These are phyloP conservation scores for Alauda arvensis DNA, from an alignment of 2,797 vertebrate species.

Conservation along the genomic window DNA sequence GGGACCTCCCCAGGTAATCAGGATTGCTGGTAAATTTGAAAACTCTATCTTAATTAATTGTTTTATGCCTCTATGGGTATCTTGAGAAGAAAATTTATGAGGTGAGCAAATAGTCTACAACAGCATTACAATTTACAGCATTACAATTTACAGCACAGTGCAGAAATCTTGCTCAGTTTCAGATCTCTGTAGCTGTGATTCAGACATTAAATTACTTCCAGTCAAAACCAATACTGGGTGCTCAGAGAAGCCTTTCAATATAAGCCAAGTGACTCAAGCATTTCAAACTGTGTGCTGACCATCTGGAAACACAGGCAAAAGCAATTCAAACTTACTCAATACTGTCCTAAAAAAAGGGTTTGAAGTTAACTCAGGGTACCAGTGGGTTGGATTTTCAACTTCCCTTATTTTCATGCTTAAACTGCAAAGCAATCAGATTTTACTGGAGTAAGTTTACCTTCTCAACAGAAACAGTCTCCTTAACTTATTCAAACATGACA, in stretches of 20 bases:
- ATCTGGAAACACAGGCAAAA: background rate
- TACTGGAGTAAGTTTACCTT: background rate
- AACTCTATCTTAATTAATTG: background rate
- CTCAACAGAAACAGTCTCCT: background rate
- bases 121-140: background rate
- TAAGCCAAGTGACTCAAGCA: background rate
- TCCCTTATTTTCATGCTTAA: background rate
- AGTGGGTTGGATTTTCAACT: background rate
- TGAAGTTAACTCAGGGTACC: background rate
- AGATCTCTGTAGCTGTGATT: background rate
- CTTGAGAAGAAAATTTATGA: background rate
- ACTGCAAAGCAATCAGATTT: background rate
- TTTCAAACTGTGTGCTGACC: background rate
- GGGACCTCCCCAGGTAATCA: background rate
- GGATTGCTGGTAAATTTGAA: background rate
- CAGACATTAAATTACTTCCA: background rate
- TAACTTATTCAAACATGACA: background rate
- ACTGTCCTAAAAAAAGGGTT: background rate
- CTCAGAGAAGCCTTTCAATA: background rate
- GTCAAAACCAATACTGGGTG: background rate
- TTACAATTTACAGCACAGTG: background rate
- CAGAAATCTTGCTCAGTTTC: background rate
- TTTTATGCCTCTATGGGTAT: background rate
- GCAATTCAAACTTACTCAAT: background rate
- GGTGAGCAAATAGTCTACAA: background rate